Evolutionary conservation across 2,113 vertebrate genomes (phyloP).

Genomic region (Aegotheles bennettii): DNA sequence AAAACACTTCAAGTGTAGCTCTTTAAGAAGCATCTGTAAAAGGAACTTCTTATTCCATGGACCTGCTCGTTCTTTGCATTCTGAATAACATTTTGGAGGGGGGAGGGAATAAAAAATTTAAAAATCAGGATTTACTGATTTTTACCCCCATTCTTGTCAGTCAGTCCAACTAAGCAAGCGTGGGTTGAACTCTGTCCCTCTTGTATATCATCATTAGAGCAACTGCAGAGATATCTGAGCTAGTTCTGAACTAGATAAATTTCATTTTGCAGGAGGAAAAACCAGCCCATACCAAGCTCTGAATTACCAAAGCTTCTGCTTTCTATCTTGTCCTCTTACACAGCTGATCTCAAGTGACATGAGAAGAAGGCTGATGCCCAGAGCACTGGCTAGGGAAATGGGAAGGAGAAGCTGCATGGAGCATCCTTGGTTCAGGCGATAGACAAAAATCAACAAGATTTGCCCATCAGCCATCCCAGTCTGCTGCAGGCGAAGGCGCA

Average conservation of each 20-base stretch:
- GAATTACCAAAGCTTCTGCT: neutral
- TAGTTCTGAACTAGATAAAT: neutral
- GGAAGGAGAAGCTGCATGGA: neutral
- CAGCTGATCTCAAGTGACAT: neutral
- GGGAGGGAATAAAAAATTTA: too few relatives aligned
- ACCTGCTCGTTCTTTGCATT: neutral
- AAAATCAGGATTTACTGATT: neutral
- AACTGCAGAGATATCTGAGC: neutral
- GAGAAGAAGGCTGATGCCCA: neutral
- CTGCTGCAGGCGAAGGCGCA: neutral
- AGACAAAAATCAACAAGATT: neutral
- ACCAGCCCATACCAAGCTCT: neutral
- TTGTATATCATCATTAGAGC: neutral
- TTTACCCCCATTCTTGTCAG: neutral
- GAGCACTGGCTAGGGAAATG: neutral
- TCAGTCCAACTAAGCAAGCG: neutral
- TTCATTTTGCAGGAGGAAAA: neutral
- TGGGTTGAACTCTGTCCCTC: neutral
- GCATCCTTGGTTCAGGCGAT: neutral
- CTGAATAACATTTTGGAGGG: neutral
- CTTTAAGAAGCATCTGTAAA: neutral
- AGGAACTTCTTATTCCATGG: neutral
- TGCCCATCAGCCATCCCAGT: neutral
- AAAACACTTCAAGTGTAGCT: conserved; percentile 11
- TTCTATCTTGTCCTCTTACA: neutral